Conservation (phyloP, 1,140 invertebrate genomes). For the Drosophila bocki region DNA sequence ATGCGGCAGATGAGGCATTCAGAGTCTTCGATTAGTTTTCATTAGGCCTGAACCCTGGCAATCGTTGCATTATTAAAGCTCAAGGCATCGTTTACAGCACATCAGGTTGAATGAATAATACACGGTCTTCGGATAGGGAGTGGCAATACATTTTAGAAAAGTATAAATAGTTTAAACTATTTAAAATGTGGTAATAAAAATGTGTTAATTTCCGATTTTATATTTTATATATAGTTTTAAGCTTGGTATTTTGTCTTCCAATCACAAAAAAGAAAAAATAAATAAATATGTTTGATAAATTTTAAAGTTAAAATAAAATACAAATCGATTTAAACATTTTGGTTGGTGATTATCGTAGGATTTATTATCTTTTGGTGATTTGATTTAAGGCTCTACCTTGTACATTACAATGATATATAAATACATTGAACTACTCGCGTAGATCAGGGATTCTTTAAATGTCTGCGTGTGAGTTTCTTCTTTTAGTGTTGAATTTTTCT, state of each 20-base stretch:
- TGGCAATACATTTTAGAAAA: background rate
- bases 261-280: too few relatives aligned
- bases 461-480: slow-evolving; percentile 14
- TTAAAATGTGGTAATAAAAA: too few relatives aligned
- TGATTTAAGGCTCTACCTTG: slow-evolving; percentile 55
- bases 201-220: too few relatives aligned
- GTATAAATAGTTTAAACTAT: background rate
- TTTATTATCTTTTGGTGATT: slow-evolving; percentile 55
- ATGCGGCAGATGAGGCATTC: slow-evolving; percentile 1
- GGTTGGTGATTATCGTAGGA: slow-evolving; percentile 31
- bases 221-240: too few relatives aligned
- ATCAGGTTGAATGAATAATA: background rate
- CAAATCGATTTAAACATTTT: too few relatives aligned
- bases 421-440: slow-evolving; percentile 36
- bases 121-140: background rate
- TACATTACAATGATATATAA: slow-evolving; percentile 53
- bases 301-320: too few relatives aligned
- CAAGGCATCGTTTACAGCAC: background rate
- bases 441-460: slow-evolving; percentile 33
- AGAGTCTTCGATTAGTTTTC: slow-evolving; percentile 14
- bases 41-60: slow-evolving; percentile 5
- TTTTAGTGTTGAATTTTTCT: background rate
- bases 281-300: too few relatives aligned
- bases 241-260: too few relatives aligned
- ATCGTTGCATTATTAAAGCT: background rate